Evolutionary conservation across 53 echinoderm and acorn worm genomes (phyloP).

Genomic region (Arbacia lixula): DNA sequence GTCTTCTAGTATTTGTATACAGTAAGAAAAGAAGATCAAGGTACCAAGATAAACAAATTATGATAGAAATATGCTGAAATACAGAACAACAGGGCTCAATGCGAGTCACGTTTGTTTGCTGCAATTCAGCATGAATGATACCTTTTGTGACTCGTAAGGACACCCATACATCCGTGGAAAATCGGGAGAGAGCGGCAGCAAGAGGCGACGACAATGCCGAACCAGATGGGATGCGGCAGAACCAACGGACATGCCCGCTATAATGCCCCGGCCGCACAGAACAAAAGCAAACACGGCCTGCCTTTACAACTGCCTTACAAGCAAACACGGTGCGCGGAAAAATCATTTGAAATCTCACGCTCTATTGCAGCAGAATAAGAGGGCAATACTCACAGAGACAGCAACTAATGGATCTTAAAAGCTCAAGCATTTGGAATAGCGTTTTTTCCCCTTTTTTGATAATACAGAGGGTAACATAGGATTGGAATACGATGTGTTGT

Average conservation of each 20-base stretch:
- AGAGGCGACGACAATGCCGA: too few species aligned
- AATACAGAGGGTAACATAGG: background rate
- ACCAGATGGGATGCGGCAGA: slow-evolving; percentile 18
- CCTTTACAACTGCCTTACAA: slow-evolving; percentile 4
- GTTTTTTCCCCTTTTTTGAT: background rate
- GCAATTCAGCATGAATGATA: too few species aligned
- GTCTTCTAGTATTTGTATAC: too few species aligned
- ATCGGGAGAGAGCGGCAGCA: background rate
- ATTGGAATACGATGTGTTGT: too few species aligned
- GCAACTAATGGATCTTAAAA: slow-evolving; percentile 53
- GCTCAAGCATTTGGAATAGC: background rate
- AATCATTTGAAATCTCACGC: slow-evolving; percentile 20
- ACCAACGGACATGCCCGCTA: too few species aligned
- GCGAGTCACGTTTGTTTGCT: too few species aligned
- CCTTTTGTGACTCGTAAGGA: too few species aligned
- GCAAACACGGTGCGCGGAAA: slow-evolving; percentile 13
- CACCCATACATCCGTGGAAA: too few species aligned
- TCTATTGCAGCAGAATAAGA: slow-evolving; percentile 27
- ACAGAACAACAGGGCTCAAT: too few species aligned
- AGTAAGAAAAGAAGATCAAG: too few species aligned
- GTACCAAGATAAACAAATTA: too few species aligned
- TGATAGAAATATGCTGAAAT: too few species aligned
- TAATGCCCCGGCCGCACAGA: background rate
- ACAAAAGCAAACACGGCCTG: slow-evolving; percentile 5
- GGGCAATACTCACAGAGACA: background rate